A percentile compares a stretch with the other conserved stretches of the same genome.
phyloP scores from a whole-genome alignment of 2,888 invertebrate species.

The Andrena haemorrhoa region DNA sequence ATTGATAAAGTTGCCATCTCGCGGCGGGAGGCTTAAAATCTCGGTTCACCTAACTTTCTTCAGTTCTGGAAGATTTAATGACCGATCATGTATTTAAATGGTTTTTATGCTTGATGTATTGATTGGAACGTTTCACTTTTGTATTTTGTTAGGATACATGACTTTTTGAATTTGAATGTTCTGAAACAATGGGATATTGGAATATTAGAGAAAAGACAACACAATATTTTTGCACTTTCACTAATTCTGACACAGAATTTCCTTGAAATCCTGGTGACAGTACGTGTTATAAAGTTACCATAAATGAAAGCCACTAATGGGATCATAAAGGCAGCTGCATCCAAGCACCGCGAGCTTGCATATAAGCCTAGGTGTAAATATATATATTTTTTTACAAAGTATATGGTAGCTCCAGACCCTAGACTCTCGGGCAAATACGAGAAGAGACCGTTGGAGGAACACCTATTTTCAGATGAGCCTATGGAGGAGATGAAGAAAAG shows the following conservation, averaged over 20 bases:
- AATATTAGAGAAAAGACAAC: not conserved
- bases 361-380: not conserved
- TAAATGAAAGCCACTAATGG: conserved; percentile 14
- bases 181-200: not conserved
- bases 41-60: not conserved
- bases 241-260: not conserved
- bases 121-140: too few relatives aligned
- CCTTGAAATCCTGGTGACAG: not conserved
- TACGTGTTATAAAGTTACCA: conserved; percentile 1
- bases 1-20: conserved; percentile 47
- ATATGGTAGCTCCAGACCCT: not conserved
- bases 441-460: conserved; percentile 10
- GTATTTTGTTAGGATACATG: too few relatives aligned
- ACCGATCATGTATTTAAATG: too few relatives aligned
- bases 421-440: not conserved
- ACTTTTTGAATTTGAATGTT: not conserved
- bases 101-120: too few relatives aligned
- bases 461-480: conserved; percentile 38
- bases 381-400: not conserved
- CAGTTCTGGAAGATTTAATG: not conserved
- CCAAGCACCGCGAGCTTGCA: not conserved
- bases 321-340: conserved; percentile 19
- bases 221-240: not conserved
- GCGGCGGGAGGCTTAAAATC: conserved; percentile 9
- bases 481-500: conserved; percentile 23